phyloP scores from a whole-genome alignment of 35 echinoderm and acorn worm species.

The Anneissia japonica region DNA sequence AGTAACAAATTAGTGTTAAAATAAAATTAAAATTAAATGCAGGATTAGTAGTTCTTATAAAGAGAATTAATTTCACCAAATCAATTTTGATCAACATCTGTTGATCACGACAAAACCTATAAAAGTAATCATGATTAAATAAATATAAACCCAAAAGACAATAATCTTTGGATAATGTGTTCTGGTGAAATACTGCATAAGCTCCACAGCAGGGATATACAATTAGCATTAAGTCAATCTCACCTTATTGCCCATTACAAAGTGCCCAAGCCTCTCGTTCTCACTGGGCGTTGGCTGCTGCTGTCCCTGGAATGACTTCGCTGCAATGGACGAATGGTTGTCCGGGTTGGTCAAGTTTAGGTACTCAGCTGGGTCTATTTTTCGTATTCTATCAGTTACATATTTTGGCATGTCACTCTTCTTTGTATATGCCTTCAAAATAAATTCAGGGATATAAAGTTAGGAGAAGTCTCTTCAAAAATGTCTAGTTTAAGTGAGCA shows the following conservation, averaged over 20 bases:
- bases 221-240: no score
- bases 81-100: no score
- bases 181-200: no score
- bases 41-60: background rate
- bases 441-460: background rate
- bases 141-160: no score
- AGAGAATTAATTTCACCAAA: no score
- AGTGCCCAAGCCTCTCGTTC: slow-evolving; percentile 67
- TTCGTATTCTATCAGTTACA: slow-evolving; percentile 52
- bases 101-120: no score
- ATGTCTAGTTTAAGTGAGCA: no score
- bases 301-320: slow-evolving; percentile 78
- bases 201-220: no score
- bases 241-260: slow-evolving; percentile 73
- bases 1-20: background rate
- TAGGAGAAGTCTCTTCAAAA: no score
- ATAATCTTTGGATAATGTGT: no score
- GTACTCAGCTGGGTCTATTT: slow-evolving; percentile 83
- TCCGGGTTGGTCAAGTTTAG: slow-evolving; percentile 93
- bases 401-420: slow-evolving; percentile 59
- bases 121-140: no score
- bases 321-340: slow-evolving; percentile 87
- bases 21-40: background rate
- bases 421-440: slow-evolving; percentile 76
- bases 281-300: slow-evolving; percentile 69